phyloP scores from a whole-genome alignment of 2,888 invertebrate genomes.

The Hirtodrosophila alboralis region DNA sequence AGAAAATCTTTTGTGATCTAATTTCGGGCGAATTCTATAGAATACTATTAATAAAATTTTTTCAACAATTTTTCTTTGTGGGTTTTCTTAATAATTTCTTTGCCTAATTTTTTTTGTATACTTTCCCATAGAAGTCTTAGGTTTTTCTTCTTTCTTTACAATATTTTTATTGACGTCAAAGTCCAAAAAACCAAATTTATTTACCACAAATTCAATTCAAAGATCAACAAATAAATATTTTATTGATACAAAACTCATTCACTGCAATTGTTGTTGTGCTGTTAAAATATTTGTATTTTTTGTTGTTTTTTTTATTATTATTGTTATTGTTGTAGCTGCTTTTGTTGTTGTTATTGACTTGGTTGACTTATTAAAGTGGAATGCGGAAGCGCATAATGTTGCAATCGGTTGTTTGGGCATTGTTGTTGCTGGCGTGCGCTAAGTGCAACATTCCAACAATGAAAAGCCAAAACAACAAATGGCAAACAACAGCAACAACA shows the following conservation, averaged over 20 bases:
- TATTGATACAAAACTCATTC: constrained; percentile 6
- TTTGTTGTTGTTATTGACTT: constrained; percentile 34
- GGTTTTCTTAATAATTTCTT: too few species aligned
- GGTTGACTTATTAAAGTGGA: constrained; percentile 57
- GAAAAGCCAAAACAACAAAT: constrained; percentile 46
- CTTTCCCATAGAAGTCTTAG: too few species aligned
- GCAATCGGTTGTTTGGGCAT: constrained; percentile 39
- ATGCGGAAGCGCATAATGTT: constrained; percentile 53
- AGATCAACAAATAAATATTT: too few species aligned
- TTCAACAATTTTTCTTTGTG: too few species aligned
- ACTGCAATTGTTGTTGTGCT: constrained; percentile 14
- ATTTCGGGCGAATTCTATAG: too few species aligned
- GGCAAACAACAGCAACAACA: constrained; percentile 42
- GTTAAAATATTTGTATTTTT: background rate
- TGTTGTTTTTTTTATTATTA: constrained; percentile 1
- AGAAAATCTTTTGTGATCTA: too few species aligned
- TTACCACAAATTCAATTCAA: too few species aligned
- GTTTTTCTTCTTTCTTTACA: too few species aligned
- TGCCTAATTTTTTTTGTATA: too few species aligned
- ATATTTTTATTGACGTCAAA: too few species aligned
- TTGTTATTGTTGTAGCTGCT: constrained; percentile 12
- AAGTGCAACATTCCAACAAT: constrained; percentile 60
- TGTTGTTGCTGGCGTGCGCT: constrained; percentile 50
- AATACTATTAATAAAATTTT: too few species aligned
- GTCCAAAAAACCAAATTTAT: too few species aligned